Base-by-base conservation (phyloP, 1,140 invertebrate genomes). In the Drosophila paulistorum region DNA sequence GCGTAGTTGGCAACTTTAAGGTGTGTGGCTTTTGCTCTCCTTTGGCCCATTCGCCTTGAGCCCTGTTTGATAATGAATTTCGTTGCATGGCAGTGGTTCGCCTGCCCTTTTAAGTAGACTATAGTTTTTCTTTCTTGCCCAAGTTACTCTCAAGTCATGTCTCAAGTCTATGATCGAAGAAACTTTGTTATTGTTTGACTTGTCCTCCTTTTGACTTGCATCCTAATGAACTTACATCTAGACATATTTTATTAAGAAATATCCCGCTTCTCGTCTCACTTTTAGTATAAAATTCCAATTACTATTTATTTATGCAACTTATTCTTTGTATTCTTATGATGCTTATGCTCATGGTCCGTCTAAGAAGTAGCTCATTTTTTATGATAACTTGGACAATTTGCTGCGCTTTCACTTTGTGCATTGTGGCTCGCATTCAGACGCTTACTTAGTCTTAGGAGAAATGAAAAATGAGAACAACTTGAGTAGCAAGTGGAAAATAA, bases 31-130 rank as follows among this genome's bases (percentile, higher is more conserved):
- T 60, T 60, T 13, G 30, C 39, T 26, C 7, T 33, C 26, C 9
- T 7, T 23, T 41, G n/a, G 33, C 45, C 30, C 37, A 11, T 42
- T 51, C 48, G 80, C 77, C 81, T 39, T 42, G 55, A 72, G 73
- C 69, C 41, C 37, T 63, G 65, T 59, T 66, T 84, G 81, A 85
- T 85, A 84, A 84, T 85, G 81, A 84, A 80, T 77, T 74, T 85
- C 65, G 60, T 55, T 69, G 37, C 55, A 42, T 33, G 60, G 59
- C 33, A 63, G 30, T 30, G 30, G 30, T 30, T 30, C 30, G 30
- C 30, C 7, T 57, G 73, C 60, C 54, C 66, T 65, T 65, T 70
- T 76, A 77, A 77, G 73, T 65, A 77, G 74, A 77, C 74, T 70
- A 70, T 59, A 30, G 20, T 77, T 70, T 76, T 60, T 55, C 13